phyloP scores from a whole-genome alignment of 2,888 invertebrate genomes.

The Blastobasis lacticolella region DNA sequence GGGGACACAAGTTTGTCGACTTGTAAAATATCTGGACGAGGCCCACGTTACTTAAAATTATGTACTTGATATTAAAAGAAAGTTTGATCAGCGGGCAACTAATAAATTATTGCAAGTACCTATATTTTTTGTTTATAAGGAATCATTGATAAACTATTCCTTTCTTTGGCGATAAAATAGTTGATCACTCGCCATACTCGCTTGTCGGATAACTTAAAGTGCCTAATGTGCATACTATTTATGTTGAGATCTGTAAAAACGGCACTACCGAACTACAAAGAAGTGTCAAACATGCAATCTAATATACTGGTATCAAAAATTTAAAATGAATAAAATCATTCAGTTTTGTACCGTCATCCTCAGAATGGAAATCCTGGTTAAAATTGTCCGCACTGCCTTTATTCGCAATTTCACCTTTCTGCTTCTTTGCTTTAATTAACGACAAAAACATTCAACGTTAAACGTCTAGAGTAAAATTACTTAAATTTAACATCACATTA shows the following conservation, averaged over 20 bases:
- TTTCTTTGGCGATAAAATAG: too few species aligned
- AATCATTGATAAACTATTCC: too few species aligned
- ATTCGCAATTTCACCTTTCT: slow-evolving; percentile 55
- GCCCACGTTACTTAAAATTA: too few species aligned
- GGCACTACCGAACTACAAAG: not conserved
- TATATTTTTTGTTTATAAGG: too few species aligned
- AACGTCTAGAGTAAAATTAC: not conserved
- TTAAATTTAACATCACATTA: too few species aligned
- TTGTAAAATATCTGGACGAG: too few species aligned
- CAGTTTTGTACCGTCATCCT: slow-evolving; percentile 49
- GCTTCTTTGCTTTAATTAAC: slow-evolving; percentile 68
- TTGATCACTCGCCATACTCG: too few species aligned
- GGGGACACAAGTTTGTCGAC: too few species aligned
- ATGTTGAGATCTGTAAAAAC: not conserved
- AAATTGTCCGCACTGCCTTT: slow-evolving; percentile 45
- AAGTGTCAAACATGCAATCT: not conserved
- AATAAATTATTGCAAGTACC: too few species aligned
- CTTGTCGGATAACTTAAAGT: too few species aligned
- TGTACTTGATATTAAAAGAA: too few species aligned
- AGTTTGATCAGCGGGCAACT: too few species aligned
- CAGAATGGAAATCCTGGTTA: slow-evolving; percentile 39
- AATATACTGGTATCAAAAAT: not conserved
- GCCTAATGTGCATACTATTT: not conserved
- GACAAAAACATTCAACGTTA: slow-evolving; percentile 17
- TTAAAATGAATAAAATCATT: slow-evolving; percentile 15